These are phyloP conservation scores for Tromatobia lineatoria DNA, from an alignment of 2,888 invertebrate species.

Conservation along the genomic window DNA sequence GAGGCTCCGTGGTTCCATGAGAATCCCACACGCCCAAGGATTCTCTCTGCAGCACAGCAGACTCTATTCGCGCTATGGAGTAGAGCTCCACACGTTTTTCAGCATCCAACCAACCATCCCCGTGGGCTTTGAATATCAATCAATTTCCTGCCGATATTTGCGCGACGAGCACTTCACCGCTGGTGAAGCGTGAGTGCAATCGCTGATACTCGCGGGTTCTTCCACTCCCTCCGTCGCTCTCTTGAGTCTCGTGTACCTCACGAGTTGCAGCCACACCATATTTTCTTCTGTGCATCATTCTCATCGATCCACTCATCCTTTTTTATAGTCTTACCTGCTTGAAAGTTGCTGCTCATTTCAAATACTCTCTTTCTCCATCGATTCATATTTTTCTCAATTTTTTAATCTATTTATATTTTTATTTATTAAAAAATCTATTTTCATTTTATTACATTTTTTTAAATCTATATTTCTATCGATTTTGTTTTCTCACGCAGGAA, in stretches of 20 bases:
- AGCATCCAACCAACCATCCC: constrained; percentile 70
- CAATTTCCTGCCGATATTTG: constrained; percentile 83
- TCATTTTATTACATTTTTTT: no score
- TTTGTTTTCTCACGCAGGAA: no score
- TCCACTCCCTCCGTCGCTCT: constrained; percentile 19
- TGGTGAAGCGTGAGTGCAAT: constrained; percentile 82
- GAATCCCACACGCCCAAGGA: neutral
- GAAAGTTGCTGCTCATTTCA: no score
- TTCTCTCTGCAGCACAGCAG: constrained; percentile 3
- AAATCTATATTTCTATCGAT: no score
- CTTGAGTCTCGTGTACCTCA: constrained; percentile 20
- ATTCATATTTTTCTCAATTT: no score
- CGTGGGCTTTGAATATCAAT: constrained; percentile 83
- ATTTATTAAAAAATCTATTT: no score
- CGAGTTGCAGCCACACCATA: neutral
- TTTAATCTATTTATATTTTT: no score
- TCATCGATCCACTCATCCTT: no score
- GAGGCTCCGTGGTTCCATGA: constrained; percentile 4
- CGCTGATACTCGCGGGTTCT: constrained; percentile 75
- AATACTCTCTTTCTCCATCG: no score
- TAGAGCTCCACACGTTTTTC: constrained; percentile 20
- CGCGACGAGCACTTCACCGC: constrained; percentile 79
- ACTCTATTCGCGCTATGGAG: constrained; percentile 12
- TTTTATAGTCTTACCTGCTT: no score
- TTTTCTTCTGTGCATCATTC: no score